phyloP scores from a whole-genome alignment of 2,797 vertebrate genomes.

The Malurus splendens region DNA sequence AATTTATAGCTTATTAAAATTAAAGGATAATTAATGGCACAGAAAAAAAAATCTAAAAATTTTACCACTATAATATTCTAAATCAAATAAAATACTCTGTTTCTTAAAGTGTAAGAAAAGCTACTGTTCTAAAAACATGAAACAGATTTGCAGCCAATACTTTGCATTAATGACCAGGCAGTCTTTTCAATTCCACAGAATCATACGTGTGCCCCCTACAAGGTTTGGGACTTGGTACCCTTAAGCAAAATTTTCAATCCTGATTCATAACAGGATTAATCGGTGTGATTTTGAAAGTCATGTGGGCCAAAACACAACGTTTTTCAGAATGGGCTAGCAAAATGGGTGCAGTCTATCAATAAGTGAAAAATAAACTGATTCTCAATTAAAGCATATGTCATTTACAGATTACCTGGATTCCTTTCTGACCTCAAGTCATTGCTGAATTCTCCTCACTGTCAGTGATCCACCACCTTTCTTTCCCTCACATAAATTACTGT shows the following conservation, averaged over 20 bases:
- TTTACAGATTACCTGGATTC: neutral
- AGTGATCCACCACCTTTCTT: neutral
- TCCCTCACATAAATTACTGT: neutral
- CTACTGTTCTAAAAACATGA: neutral
- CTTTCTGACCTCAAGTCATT: neutral
- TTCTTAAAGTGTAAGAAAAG: neutral
- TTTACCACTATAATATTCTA: neutral
- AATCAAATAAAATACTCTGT: neutral
- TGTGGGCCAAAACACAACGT: neutral
- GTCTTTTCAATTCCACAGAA: neutral
- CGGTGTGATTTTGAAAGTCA: neutral
- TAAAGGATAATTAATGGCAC: neutral
- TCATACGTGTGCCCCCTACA: neutral
- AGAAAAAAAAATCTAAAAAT: neutral
- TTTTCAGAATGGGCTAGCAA: neutral
- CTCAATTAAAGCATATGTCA: neutral
- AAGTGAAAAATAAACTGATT: neutral
- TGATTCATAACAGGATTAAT: neutral
- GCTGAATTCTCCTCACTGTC: neutral
- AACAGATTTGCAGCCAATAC: neutral
- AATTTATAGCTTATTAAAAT: neutral
- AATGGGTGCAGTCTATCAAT: neutral
- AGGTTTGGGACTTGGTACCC: neutral
- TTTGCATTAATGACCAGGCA: neutral
- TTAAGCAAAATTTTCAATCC: neutral